Evolutionary conservation across 2,113 vertebrate species (phyloP).

Genomic region (Paratilapia polleni): DNA sequence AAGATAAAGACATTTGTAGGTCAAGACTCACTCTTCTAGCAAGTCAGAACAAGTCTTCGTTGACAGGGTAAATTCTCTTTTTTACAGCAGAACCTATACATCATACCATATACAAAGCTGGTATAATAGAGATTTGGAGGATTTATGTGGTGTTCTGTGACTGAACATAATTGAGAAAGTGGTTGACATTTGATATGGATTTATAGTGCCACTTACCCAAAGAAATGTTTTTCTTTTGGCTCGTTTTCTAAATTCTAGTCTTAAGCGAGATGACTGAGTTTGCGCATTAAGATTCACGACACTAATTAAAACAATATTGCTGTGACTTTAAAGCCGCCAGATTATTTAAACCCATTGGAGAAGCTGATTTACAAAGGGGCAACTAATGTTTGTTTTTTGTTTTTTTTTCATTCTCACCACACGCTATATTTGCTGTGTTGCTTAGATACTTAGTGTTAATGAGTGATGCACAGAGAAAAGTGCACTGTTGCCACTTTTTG

Average conservation of each 20-base stretch:
- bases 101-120: slow-evolving; percentile 21
- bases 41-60: background rate
- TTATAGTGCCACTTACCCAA: slow-evolving; percentile 47
- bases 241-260: slow-evolving; percentile 30
- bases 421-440: slow-evolving; percentile 76
- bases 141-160: slow-evolving; percentile 47
- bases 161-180: slow-evolving; percentile 56
- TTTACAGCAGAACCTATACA: background rate
- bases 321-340: slow-evolving; percentile 65
- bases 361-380: slow-evolving; percentile 62
- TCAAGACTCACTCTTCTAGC: background rate
- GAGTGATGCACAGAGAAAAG: slow-evolving; percentile 58
- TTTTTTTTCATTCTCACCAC: slow-evolving; percentile 42
- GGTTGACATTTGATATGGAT: slow-evolving; percentile 52
- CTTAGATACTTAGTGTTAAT: slow-evolving; percentile 70
- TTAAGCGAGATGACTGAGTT: slow-evolving; percentile 50
- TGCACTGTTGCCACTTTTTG: slow-evolving; percentile 69
- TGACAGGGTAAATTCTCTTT: background rate
- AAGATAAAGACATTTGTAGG: background rate
- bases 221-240: slow-evolving; percentile 44
- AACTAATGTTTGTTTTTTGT: slow-evolving; percentile 23
- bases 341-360: slow-evolving; percentile 60
- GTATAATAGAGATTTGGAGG: slow-evolving; percentile 39
- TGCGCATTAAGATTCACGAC: slow-evolving; percentile 37
- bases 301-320: slow-evolving; percentile 50